Evolutionary conservation across 2,113 vertebrate species (phyloP), one percentile per base, ranked within the genome.

Genomic region (Tetrax tetrax): DNA sequence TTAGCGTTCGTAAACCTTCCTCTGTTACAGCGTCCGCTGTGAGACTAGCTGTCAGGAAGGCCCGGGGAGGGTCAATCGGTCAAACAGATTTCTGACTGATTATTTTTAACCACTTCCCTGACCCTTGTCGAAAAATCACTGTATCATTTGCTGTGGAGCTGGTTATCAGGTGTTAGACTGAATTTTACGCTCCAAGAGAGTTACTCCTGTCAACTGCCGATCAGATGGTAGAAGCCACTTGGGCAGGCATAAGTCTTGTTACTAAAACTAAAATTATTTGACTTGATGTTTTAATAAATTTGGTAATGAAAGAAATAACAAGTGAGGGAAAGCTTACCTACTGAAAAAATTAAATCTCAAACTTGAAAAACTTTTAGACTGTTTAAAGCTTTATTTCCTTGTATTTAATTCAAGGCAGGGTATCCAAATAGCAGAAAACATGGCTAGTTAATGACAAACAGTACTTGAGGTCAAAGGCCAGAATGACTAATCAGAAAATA

Each of bases 341-440:
- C 22, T 68, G 7, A 48, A 90, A 90, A 75, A 91, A 43, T 41
- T 41, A 65, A n/a, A 48, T 14, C 27, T 91, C 24, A 65, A 48
- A 31, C 19, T 35, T 7, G 4, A 78, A 79, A 59, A 53, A 41
- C 37, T 31, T 79, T 33, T 50, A 50, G 56, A 33, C 29, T 59
- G 14, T 82, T 89, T 50, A 79, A 91, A 94, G 22, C 33, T 95
- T 89, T 80, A 43, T 93, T 96, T 85, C 54, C 63, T 83, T 86
- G 48, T 45, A 51, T 8, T 87, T 87, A 90, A 64, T 92, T 86
- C 41, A 43, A 31, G 47, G 31, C 20, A 16, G 12, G 12, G 31
- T 74, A 64, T 77, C 59, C 38, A 75, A 76, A 69, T 29, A 92
- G 24, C n/a, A 87, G 56, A 89, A 91, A 89, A 51, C 38, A 22